Base-by-base conservation (phyloP, 1,140 invertebrate species). In the Plectus sambesii region DNA sequence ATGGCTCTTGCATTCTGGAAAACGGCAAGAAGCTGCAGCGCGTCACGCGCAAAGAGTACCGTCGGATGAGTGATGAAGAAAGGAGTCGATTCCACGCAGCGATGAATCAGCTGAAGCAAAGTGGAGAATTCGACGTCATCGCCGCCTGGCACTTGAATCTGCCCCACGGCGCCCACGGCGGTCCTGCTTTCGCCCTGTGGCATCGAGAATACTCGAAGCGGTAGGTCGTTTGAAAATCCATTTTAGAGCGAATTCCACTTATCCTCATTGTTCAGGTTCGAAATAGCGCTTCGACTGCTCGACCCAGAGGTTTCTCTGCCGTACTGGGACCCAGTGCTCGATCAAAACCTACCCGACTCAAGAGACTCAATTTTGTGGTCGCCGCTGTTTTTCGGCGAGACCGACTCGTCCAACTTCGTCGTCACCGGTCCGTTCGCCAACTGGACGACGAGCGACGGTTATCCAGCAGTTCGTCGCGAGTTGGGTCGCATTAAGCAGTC, bases 251-350 rank as follows among this genome's bases (percentile, higher is more conserved):
- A 15, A 44, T 17, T 44, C 9, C 6, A 19, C n/a, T 20, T 44
- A 22, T 15, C 29, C 42, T 36, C 29, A 9, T 39, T 2, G 20
- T 47, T 47, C 45, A 51, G 53, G 35, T 42, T 67, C 20, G 66
- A 68, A 48, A 55, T 65, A 17, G 57, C 60, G 5, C 29, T 69
- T 6, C 29, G 61, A 30, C 40, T 58, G 38, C 41, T 62, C 25
- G 60, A 70, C 42, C 61, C 61, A 5, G 39, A 49, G 5, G 53
- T 71, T 0, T 61, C 69, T 5, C 43, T 73, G 5, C 72, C 72
- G 4, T 73, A 72, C 58, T 73, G 71, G 70, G 69, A 73, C 36
- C 61, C 59, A 5, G 58, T 63, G 2, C n/a, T 71, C 15, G 71
- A 73, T 51, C 43, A 47, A 5, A 62, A 63, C 42, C 52, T 73